A percentile compares a stretch with the other conserved stretches of the same genome.
Conservation (phyloP, 2,113 vertebrate species). For the Myocastor coypus region DNA sequence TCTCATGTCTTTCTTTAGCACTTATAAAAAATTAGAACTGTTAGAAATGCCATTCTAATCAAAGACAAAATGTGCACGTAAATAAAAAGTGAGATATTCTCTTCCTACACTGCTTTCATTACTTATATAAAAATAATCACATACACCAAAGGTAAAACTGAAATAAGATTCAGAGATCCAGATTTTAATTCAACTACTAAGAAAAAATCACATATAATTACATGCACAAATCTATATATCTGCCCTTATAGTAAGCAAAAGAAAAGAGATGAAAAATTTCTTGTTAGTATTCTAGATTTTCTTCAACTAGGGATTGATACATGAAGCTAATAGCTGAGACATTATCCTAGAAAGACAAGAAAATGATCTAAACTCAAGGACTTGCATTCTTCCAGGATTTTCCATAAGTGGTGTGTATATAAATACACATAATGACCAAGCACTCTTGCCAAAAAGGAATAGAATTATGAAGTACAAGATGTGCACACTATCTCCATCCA, state of each 20-base stretch:
- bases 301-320: constrained; percentile 45
- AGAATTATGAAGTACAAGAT: not conserved
- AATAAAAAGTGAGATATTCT: not conserved
- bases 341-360: constrained; percentile 28
- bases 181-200: not conserved
- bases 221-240: not conserved
- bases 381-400: not conserved
- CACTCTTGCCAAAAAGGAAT: not conserved
- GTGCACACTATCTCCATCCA: constrained; percentile 24
- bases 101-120: not conserved
- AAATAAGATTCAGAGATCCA: not conserved
- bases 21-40: not conserved
- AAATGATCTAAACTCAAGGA: not conserved
- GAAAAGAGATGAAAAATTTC: not conserved
- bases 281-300: not conserved
- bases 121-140: not conserved
- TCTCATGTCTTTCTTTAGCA: not conserved
- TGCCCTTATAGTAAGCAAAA: not conserved
- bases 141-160: not conserved
- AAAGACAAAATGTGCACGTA: not conserved
- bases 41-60: not conserved
- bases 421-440: constrained; percentile 21
- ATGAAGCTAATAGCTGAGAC: constrained; percentile 4
- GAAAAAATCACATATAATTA: not conserved
- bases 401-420: not conserved